Base-by-base conservation (phyloP, 2,113 vertebrate species). In the Cranoglanis bouderius region DNA sequence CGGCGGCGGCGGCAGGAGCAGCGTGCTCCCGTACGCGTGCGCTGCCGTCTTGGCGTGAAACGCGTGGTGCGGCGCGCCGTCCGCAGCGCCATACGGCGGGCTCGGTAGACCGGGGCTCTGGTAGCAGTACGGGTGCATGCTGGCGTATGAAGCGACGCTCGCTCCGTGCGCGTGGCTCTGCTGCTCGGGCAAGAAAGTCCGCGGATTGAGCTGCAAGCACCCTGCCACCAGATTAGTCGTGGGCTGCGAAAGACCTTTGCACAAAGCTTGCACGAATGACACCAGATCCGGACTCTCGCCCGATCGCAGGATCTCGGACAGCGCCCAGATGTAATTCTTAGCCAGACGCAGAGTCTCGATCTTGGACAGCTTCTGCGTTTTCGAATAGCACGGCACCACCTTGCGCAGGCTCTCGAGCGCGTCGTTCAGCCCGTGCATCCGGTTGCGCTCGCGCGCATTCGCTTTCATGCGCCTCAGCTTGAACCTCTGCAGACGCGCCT, bases 261-360 rank as follows among this genome's bases (percentile, higher is more conserved):
- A 99, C 89, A 99, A 97, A 0, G 98, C 98, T 94, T 99, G 98
- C 65, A 99, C 98, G 51, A 98, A 99, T 85, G 97, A 97, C 92
- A 99, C 97, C 83, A 99, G 95, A 91, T 99, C 98, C 0, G 98
- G 98, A 32, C 98, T 97, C 90, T 99, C 99, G 55, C 98, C 98
- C 0, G 98, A 99, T 38, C 98, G 96, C 91, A 99, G 94, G 92
- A 98, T 96, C 95, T 99, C 98, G 0, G 98, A 99, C 16, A 99
- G 96, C 0, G 98, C 97, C 98, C 98, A 99, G 93, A 99, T 99
- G 92, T 99, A 99, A 94, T 99, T 99, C 94, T 99, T 99, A 91
- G 98, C 98, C 84, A 99, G 93, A 87, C 98, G 97, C 85, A 99
- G 95, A 0, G 98, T 99, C 95, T 99, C 98, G 43, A 99, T 99